Percentiles rank a stretch among this genome's conserved stretches.
These are phyloP conservation scores for Arrhamphus sclerolepis DNA, from an alignment of 2,797 vertebrate species.

Conservation along the genomic window DNA sequence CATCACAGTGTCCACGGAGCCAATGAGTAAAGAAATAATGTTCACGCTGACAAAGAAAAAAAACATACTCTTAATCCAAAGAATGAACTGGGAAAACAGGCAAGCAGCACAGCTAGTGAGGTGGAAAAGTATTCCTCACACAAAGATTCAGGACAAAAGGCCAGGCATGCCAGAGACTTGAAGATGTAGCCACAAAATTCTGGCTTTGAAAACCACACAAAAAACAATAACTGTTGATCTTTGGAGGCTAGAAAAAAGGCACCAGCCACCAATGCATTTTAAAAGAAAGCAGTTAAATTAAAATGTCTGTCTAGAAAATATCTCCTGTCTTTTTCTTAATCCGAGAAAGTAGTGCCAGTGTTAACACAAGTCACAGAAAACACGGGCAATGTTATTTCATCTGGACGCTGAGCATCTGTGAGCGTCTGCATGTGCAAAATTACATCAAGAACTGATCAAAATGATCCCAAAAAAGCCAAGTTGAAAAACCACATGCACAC, in stretches of 20 bases:
- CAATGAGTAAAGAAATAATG: constrained; percentile 59
- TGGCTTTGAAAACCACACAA: constrained; percentile 46
- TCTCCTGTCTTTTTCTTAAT: constrained; percentile 62
- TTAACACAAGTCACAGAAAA: constrained; percentile 60
- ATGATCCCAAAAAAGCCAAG: constrained; percentile 39
- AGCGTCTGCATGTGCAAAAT: constrained; percentile 40
- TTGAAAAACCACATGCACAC: constrained; percentile 63
- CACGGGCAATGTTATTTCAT: constrained; percentile 70
- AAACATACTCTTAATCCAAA: constrained; percentile 55
- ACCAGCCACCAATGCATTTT: constrained; percentile 34
- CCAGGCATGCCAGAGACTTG: constrained; percentile 49
- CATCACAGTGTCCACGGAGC: constrained; percentile 38
- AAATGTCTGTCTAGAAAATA: constrained; percentile 59
- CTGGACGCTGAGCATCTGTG: constrained; percentile 62
- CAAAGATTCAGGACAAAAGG: constrained; percentile 53
- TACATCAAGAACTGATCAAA: constrained; percentile 53
- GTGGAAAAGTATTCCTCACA: constrained; percentile 69
- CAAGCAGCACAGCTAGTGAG: constrained; percentile 48
- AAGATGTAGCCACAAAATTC: constrained; percentile 57
- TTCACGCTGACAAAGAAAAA: constrained; percentile 63
- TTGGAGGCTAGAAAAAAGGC: constrained; percentile 31
- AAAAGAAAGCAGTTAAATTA: constrained; percentile 60
- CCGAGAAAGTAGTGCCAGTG: constrained; percentile 49
- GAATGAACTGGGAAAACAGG: constrained; percentile 70
- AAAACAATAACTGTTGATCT: constrained; percentile 66